A percentile compares a stretch with the other conserved stretches of the same genome.
Evolutionary conservation across 2,113 vertebrate genomes (phyloP).

Genomic region (Orcinus orca): DNA sequence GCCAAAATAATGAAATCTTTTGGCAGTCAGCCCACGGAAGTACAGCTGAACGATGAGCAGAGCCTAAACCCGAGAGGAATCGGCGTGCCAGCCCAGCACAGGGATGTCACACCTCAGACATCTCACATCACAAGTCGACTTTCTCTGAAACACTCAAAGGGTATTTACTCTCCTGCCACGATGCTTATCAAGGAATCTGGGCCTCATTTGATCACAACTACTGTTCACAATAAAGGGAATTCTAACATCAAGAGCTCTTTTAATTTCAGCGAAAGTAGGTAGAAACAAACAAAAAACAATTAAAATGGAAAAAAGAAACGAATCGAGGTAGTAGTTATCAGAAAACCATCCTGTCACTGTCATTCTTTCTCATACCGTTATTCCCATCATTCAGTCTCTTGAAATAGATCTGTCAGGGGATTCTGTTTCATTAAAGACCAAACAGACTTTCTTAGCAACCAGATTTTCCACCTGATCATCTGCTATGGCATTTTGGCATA

Average conservation of each 20-base stretch:
- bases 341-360: fast-evolving
- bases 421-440: too few species aligned
- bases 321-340: not conserved
- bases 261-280: not conserved
- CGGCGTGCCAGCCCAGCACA: fast-evolving
- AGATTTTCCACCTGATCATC: not conserved
- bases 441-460: too few species aligned
- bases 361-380: not conserved
- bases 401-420: not conserved
- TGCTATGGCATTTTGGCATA: fast-evolving
- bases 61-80: not conserved
- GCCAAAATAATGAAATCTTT: not conserved
- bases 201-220: not conserved
- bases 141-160: not conserved
- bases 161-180: not conserved
- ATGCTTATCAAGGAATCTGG: not conserved
- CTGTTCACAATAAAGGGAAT: not conserved
- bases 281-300: not conserved
- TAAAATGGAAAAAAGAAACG: not conserved
- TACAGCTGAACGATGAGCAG: not conserved
- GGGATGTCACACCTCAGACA: not conserved
- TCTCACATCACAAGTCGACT: not conserved
- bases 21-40: not conserved
- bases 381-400: fast-evolving
- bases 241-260: not conserved